These are phyloP conservation scores for Colletes latitarsis DNA, from an alignment of 1,140 invertebrate genomes.

Conservation along the genomic window DNA sequence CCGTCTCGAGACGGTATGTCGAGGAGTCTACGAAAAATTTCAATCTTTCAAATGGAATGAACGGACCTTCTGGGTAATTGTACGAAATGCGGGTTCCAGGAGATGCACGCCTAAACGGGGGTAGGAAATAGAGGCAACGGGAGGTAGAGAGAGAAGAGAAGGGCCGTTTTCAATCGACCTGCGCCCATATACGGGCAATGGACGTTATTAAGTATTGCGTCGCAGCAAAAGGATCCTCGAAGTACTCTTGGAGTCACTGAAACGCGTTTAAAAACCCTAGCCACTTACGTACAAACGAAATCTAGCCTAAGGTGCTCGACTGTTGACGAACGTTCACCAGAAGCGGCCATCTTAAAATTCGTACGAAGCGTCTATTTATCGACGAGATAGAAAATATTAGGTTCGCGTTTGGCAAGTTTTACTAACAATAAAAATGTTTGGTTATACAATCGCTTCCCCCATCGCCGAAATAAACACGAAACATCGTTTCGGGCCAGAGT, in stretches of 20 bases:
- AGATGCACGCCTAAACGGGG: constrained; percentile 61
- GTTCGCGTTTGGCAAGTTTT: neutral
- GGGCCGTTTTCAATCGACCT: constrained; percentile 60
- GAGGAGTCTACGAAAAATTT: constrained; percentile 61
- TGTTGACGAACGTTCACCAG: neutral
- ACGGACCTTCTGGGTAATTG: constrained; percentile 61
- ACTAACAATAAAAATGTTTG: neutral
- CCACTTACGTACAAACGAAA: neutral
- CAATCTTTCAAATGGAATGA: constrained; percentile 65
- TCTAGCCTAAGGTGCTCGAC: too few relatives aligned
- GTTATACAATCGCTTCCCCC: neutral
- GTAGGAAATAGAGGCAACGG: constrained; percentile 58
- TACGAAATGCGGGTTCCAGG: constrained; percentile 65
- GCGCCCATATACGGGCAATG: constrained; percentile 66
- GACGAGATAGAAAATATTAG: neutral
- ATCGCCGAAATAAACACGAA: neutral
- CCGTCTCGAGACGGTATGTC: constrained; percentile 1
- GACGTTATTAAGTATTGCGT: constrained; percentile 54
- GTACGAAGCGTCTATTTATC: too few relatives aligned
- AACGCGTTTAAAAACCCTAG: neutral
- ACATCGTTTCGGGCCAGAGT: neutral
- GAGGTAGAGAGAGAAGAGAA: neutral
- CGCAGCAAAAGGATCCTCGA: constrained; percentile 57
- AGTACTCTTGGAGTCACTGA: constrained; percentile 53
- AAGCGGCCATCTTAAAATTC: too few relatives aligned